Percentiles rank a stretch among this genome's conserved stretches.
These are phyloP conservation scores for Sinocyclocheilus maitianheensis DNA, from an alignment of 2,113 vertebrate genomes.

Conservation along the genomic window DNA sequence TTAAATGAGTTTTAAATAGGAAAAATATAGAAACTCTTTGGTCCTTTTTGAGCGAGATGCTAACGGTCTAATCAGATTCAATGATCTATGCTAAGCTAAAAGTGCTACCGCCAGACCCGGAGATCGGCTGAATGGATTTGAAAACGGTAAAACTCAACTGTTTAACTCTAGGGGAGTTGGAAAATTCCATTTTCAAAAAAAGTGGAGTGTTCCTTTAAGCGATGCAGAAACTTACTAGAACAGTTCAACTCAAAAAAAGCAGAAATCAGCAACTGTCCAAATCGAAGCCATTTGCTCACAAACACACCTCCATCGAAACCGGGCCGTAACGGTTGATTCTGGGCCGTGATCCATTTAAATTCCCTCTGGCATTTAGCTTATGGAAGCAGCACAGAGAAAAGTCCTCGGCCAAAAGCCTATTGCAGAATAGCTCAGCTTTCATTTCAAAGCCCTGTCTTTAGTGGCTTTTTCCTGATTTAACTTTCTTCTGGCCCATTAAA, in stretches of 20 bases:
- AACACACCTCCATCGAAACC: conserved; percentile 70
- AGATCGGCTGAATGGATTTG: too few relatives aligned
- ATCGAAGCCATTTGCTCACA: conserved; percentile 72
- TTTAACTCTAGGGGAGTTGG: too few relatives aligned
- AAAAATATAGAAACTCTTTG: too few relatives aligned
- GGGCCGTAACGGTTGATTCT: conserved; percentile 70
- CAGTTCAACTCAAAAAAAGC: conserved; percentile 27
- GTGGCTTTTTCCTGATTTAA: conserved; percentile 43
- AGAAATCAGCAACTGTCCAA: conserved; percentile 72
- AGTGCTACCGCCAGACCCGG: too few relatives aligned
- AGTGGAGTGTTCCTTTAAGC: not conserved
- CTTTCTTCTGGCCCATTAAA: conserved; percentile 47
- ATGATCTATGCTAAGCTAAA: too few relatives aligned
- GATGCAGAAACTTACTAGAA: not conserved
- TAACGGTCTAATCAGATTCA: too few relatives aligned
- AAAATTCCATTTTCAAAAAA: too few relatives aligned
- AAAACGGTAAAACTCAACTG: too few relatives aligned
- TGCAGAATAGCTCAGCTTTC: conserved; percentile 53
- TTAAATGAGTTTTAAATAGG: too few relatives aligned
- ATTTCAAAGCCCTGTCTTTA: conserved; percentile 51
- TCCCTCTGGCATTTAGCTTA: conserved; percentile 40
- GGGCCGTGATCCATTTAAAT: conserved; percentile 45
- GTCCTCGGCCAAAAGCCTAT: conserved; percentile 55
- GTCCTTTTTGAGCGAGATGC: too few relatives aligned
- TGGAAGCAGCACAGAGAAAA: conserved; percentile 32